Evolutionary conservation across 2,797 vertebrate genomes (phyloP).

Genomic region (Lacerta viridis): DNA sequence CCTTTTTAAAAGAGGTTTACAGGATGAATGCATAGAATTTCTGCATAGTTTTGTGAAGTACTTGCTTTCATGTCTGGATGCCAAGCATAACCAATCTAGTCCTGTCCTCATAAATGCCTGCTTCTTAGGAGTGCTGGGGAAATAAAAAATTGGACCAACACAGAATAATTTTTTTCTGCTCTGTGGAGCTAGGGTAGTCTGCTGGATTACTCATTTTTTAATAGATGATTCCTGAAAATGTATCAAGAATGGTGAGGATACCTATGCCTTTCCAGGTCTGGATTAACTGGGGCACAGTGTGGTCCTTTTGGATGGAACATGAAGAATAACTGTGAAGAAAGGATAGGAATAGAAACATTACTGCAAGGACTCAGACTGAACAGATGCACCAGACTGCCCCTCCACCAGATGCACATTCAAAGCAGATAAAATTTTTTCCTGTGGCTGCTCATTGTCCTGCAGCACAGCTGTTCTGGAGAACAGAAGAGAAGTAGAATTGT

Average conservation of each 20-base stretch:
- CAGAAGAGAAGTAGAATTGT: background rate
- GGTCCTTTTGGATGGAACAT: background rate
- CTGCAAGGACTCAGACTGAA: background rate
- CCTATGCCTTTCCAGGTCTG: background rate
- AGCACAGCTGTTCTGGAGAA: background rate
- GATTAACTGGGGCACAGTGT: background rate
- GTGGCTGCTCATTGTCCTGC: background rate
- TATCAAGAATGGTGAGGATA: background rate
- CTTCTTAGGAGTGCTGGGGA: background rate
- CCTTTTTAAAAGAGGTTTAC: background rate
- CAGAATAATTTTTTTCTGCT: background rate
- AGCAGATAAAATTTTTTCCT: background rate
- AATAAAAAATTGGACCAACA: background rate
- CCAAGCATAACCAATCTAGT: background rate
- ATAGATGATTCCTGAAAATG: background rate
- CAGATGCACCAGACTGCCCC: background rate
- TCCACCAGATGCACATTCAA: background rate
- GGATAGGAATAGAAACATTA: background rate
- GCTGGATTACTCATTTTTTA: background rate
- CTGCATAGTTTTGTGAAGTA: background rate
- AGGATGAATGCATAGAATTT: background rate
- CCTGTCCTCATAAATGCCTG: background rate
- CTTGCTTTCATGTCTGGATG: background rate
- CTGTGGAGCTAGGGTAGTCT: background rate
- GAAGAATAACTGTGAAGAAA: background rate